Evolutionary conservation across 2,888 invertebrate species (phyloP).

Genomic region (Linyphia triangularis): DNA sequence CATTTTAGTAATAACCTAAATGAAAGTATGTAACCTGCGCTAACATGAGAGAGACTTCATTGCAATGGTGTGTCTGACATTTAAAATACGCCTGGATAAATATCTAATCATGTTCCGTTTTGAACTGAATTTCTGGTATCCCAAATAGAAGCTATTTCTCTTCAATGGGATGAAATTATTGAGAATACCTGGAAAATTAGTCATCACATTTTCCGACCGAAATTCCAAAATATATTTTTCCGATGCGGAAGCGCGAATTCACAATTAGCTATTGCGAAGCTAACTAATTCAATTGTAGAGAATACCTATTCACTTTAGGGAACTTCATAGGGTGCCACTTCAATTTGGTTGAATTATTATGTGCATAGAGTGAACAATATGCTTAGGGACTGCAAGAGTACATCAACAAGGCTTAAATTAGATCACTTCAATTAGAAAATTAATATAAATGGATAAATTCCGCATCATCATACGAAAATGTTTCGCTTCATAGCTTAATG

Average conservation of each 20-base stretch:
- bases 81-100: background rate
- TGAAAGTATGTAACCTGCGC: too few species aligned
- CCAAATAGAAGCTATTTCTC: background rate
- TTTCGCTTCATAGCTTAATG: too few species aligned
- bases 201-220: background rate
- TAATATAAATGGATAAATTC: background rate
- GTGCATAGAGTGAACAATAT: background rate
- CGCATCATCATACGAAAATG: too few species aligned
- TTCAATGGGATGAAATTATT: background rate
- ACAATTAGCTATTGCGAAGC: background rate
- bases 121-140: background rate
- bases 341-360: slow-evolving; percentile 22
- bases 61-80: background rate
- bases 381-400: background rate
- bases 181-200: background rate
- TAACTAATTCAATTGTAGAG: background rate
- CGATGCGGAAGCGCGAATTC: background rate
- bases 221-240: background rate
- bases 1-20: too few species aligned
- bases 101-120: background rate
- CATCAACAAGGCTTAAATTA: background rate
- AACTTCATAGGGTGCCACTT: slow-evolving; percentile 3
- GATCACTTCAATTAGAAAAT: background rate
- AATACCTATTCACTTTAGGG: background rate
- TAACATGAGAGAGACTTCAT: too few species aligned